Percentiles rank a stretch among this genome's conserved stretches.
Evolutionary conservation across 2,113 vertebrate species (phyloP).

Genomic region (Oryzias woworae): DNA sequence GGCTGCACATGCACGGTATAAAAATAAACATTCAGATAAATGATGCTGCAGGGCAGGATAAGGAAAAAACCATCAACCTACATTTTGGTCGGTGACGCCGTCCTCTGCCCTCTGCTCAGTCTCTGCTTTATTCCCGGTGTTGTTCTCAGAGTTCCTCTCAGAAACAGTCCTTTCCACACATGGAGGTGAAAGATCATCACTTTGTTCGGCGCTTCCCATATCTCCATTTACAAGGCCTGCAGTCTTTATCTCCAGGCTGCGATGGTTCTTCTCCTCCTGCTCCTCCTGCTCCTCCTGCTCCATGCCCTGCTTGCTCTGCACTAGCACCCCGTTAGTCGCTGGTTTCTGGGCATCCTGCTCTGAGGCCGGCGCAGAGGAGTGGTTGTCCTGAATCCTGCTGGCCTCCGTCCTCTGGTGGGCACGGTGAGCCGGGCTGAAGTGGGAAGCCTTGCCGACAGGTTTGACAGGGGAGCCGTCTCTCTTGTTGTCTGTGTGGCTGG

Average conservation of each 20-base stretch:
- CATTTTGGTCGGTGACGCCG: constrained; percentile 59
- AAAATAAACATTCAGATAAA: background rate
- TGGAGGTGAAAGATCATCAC: constrained; percentile 27
- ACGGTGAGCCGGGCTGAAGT: constrained; percentile 64
- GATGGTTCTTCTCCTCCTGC: constrained; percentile 7
- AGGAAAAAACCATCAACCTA: constrained; percentile 15
- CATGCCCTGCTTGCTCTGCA: constrained; percentile 59
- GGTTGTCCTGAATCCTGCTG: constrained; percentile 26
- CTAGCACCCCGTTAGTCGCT: constrained; percentile 66
- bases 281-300: constrained; percentile 21
- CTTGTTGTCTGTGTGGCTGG: constrained; percentile 66
- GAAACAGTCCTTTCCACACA: constrained; percentile 22
- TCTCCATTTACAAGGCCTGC: constrained; percentile 72
- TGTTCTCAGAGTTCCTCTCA: constrained; percentile 21
- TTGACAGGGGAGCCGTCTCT: constrained; percentile 63
- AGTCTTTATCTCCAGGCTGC: constrained; percentile 23
- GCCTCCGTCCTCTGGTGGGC: constrained; percentile 40
- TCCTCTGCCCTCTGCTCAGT: constrained; percentile 43
- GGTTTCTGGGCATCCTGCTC: constrained; percentile 54
- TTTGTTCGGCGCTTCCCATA: constrained; percentile 34
- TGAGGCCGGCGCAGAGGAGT: constrained; percentile 4
- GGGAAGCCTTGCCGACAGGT: constrained; percentile 57
- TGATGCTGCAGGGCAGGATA: background rate
- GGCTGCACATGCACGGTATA: background rate
- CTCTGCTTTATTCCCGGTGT: constrained; percentile 20